Conservation (phyloP, 23 tunicate species). For the Halocynthia roretzi region DNA sequence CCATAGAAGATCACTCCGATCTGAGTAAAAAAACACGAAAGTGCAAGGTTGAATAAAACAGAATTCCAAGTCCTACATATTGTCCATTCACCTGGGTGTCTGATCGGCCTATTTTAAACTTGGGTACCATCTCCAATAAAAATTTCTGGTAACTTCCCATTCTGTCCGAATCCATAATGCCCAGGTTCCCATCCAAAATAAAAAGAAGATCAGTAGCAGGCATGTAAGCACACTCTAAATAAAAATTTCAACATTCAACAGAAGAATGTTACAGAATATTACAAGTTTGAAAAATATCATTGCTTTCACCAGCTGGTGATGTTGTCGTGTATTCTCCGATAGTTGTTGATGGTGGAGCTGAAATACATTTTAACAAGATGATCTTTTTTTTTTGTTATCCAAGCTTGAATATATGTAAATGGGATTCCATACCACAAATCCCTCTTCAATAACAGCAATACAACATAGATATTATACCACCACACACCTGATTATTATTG, state of each 20-base stretch:
- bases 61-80: background rate
- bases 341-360: no score
- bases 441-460: no score
- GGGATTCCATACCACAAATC: no score
- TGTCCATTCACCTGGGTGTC: background rate
- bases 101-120: background rate
- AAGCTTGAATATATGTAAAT: no score
- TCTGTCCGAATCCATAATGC: background rate
- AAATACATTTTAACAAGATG: no score
- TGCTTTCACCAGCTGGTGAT: no score
- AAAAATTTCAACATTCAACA: background rate
- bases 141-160: background rate
- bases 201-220: conserved; percentile 42
- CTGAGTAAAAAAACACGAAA: background rate
- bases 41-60: background rate
- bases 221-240: conserved; percentile 40
- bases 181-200: conserved; percentile 31
- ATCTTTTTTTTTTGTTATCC: no score
- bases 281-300: no score
- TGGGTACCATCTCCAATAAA: background rate
- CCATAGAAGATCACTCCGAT: background rate
- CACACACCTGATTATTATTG: no score
- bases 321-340: no score
- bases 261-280: no score
- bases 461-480: no score